Percentiles rank a stretch among this genome's conserved stretches.
Conservation (phyloP, 1,140 invertebrate genomes). For the Periplaneta americana region DNA sequence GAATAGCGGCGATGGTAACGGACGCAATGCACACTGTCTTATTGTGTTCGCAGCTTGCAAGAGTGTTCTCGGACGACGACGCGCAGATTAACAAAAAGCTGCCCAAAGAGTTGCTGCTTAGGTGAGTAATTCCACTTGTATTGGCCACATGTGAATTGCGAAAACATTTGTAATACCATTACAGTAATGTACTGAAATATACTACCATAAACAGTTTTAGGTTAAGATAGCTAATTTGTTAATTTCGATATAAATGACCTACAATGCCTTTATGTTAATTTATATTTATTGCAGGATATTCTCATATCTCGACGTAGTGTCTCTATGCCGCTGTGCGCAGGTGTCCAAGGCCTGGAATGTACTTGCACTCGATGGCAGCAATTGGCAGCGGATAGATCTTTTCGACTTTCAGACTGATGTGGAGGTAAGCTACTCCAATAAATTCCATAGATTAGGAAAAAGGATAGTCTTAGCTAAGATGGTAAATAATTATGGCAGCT, state of each 20-base stretch:
- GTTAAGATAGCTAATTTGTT: neutral
- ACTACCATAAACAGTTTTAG: neutral
- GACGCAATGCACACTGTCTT: neutral
- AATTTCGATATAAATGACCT: neutral
- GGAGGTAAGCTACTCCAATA: too few species aligned
- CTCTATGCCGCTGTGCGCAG: slow-evolving; percentile 96
- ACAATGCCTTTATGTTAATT: neutral
- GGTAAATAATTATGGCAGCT: too few species aligned
- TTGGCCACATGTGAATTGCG: neutral
- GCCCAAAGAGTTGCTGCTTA: slow-evolving; percentile 89
- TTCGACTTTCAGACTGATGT: slow-evolving; percentile 98
- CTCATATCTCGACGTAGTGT: slow-evolving; percentile 96
- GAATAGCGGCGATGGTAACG: neutral
- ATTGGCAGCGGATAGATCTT: slow-evolving; percentile 98
- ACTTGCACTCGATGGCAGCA: slow-evolving; percentile 95
- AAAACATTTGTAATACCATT: neutral
- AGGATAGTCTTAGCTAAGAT: too few species aligned
- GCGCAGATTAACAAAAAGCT: slow-evolving; percentile 92
- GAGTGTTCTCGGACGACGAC: slow-evolving; percentile 69
- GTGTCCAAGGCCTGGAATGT: slow-evolving; percentile 96
- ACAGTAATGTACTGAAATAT: neutral
- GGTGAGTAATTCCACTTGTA: slow-evolving; percentile 40
- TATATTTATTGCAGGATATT: slow-evolving; percentile 71
- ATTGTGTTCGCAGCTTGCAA: slow-evolving; percentile 34
- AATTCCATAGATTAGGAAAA: too few species aligned